Conservation (phyloP, 2,113 vertebrate species). For the Xyrauchen texanus region DNA sequence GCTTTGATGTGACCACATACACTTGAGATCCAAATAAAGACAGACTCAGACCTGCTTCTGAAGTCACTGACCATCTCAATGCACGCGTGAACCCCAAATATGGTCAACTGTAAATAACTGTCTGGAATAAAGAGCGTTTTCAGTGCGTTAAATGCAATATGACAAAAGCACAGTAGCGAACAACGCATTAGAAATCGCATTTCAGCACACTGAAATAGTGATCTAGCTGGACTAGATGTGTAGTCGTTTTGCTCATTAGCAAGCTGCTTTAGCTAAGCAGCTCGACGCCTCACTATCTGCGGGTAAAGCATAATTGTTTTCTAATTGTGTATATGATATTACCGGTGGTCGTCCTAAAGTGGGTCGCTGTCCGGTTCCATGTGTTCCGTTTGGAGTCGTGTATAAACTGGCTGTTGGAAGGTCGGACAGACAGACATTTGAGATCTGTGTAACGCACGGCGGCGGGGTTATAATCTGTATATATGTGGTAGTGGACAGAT, state of each 20-base stretch:
- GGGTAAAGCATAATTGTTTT: background rate
- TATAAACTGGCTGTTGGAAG: conserved; percentile 53
- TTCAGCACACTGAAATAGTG: background rate
- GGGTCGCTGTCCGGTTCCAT: conserved; percentile 53
- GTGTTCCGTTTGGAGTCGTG: conserved; percentile 59
- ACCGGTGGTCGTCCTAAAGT: conserved; percentile 64
- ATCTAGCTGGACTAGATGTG: background rate
- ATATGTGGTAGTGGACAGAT: background rate
- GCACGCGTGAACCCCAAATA: background rate
- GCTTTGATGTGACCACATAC: too few species aligned
- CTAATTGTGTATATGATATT: conserved; percentile 36
- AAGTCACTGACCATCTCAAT: background rate
- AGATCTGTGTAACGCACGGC: conserved; percentile 43
- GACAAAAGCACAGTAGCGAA: background rate
- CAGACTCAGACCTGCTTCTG: too few species aligned
- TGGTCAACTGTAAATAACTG: background rate
- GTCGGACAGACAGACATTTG: conserved; percentile 52
- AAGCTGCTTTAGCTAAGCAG: background rate
- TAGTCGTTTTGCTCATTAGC: background rate
- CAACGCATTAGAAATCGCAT: background rate
- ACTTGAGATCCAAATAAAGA: too few species aligned
- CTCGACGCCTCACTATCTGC: background rate
- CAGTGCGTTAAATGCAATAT: background rate
- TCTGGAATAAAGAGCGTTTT: background rate
- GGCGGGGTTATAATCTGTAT: conserved; percentile 25